Percentiles rank a stretch among this genome's conserved stretches.
Conservation (phyloP, 30 jellyfish, hydroid and myxozoan species). For the Nemopilema nomurai region DNA sequence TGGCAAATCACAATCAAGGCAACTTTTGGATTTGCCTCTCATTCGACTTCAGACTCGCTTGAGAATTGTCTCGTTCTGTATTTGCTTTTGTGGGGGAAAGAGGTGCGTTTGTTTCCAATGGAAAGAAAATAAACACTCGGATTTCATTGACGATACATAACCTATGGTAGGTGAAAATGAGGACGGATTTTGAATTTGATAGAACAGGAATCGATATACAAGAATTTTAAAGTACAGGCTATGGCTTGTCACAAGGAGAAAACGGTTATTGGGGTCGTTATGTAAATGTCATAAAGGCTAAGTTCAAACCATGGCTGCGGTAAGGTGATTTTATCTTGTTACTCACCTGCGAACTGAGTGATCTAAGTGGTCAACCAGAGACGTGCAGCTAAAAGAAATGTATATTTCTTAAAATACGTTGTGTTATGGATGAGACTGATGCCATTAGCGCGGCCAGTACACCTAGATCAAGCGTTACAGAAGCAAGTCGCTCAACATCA, state of each 20-base stretch:
- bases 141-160: neutral
- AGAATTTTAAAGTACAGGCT: no score
- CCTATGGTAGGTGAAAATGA: neutral
- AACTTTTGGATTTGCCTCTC: neutral
- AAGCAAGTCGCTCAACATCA: conserved; percentile 11
- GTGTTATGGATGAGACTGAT: neutral
- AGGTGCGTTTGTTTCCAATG: neutral
- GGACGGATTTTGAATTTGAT: no score
- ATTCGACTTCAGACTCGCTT: neutral
- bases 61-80: neutral
- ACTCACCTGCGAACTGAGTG: neutral
- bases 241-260: no score
- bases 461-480: conserved; percentile 27
- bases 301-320: no score
- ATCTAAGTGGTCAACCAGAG: neutral
- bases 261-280: no score
- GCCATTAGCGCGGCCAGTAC: conserved; percentile 21
- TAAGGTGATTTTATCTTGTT: no score
- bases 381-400: neutral
- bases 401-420: neutral
- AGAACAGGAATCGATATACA: no score
- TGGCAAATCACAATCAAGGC: no score
- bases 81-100: neutral
- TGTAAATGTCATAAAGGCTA: no score
- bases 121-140: neutral